Evolutionary conservation across 2,888 invertebrate genomes (phyloP).

Genomic region (Xestobium rufovillosum): DNA sequence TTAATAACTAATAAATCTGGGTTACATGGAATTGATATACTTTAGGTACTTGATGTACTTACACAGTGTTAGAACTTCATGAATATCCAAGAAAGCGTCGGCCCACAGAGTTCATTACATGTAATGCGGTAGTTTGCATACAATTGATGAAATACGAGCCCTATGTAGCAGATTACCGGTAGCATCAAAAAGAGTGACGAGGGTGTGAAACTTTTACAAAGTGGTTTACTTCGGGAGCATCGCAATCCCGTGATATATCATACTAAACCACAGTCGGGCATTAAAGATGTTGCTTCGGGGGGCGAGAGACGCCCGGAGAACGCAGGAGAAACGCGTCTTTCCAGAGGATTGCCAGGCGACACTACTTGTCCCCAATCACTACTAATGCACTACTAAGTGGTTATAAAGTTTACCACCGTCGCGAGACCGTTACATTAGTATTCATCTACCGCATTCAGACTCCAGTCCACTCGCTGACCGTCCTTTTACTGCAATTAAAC

Average conservation of each 20-base stretch:
- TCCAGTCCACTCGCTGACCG: constrained; percentile 29
- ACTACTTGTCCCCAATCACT: constrained; percentile 32
- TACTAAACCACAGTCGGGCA: constrained; percentile 16
- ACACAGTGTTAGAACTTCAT: too few relatives aligned
- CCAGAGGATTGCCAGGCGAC: neutral
- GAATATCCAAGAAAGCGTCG: too few relatives aligned
- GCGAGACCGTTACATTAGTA: constrained; percentile 34
- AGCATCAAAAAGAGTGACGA: constrained; percentile 24
- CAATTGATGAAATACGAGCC: constrained; percentile 28
- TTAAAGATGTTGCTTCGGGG: too few relatives aligned
- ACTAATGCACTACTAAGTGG: constrained; percentile 42
- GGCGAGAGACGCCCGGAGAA: too few relatives aligned
- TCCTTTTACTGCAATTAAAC: constrained; percentile 38
- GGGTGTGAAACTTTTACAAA: constrained; percentile 29
- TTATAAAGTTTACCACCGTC: constrained; percentile 37
- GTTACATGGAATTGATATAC: too few relatives aligned
- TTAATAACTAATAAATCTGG: too few relatives aligned
- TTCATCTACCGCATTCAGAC: constrained; percentile 35
- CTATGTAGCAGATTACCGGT: constrained; percentile 26
- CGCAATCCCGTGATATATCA: constrained; percentile 27
- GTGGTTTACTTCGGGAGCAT: constrained; percentile 29
- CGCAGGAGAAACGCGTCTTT: neutral
- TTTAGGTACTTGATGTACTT: too few relatives aligned
- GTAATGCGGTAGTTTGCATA: constrained; percentile 28
- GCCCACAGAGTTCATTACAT: too few relatives aligned